Evolutionary conservation across 2,113 vertebrate species (phyloP).

Genomic region (Ginglymostoma cirratum): DNA sequence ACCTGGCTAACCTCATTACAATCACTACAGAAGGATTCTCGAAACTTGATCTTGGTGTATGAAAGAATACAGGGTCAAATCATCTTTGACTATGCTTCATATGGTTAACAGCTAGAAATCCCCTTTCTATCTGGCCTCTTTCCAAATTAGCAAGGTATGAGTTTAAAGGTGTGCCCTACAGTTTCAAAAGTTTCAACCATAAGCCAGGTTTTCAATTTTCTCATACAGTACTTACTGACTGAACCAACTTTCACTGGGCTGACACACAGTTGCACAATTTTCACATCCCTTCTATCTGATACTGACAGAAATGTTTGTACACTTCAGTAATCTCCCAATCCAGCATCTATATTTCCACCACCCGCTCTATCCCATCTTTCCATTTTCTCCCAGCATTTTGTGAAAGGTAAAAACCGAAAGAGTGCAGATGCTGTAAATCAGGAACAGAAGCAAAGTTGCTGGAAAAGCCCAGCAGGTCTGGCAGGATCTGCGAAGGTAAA

Average conservation of each 20-base stretch:
- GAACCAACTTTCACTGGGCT: background rate
- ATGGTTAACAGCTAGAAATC: background rate
- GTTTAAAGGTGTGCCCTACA: background rate
- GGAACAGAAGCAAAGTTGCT: too few relatives aligned
- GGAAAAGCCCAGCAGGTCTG: too few relatives aligned
- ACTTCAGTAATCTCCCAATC: background rate
- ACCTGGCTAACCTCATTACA: too few relatives aligned
- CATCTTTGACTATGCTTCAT: background rate
- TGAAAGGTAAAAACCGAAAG: too few relatives aligned
- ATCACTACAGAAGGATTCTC: background rate
- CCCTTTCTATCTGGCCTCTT: background rate
- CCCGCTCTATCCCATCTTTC: too few relatives aligned
- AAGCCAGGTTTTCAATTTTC: background rate
- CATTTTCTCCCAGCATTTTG: too few relatives aligned
- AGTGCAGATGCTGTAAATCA: too few relatives aligned
- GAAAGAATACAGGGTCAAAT: background rate
- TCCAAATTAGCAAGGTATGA: background rate
- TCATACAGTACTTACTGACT: background rate
- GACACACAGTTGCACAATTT: too few relatives aligned
- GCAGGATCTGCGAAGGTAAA: too few relatives aligned
- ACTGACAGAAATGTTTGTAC: background rate
- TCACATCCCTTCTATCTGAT: background rate
- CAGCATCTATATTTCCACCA: too few relatives aligned
- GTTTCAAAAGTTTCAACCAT: background rate
- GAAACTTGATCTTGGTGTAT: background rate